These are phyloP conservation scores for Myopa tessellatipennis DNA, from an alignment of 2,888 invertebrate species.

Conservation along the genomic window DNA sequence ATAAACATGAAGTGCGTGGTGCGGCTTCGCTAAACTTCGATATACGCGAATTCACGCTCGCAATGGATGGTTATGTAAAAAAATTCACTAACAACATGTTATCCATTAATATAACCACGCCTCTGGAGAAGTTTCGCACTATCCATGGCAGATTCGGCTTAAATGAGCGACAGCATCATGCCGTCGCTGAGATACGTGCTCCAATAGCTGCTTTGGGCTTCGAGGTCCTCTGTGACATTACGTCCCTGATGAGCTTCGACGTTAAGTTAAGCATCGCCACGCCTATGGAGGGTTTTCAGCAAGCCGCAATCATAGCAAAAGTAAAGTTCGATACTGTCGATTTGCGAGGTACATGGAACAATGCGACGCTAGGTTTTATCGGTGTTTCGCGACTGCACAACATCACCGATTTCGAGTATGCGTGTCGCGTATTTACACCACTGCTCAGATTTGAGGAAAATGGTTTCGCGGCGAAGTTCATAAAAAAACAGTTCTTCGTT, in stretches of 20 bases:
- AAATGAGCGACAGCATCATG: conserved; percentile 76
- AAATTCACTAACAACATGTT: conserved; percentile 81
- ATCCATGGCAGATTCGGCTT: conserved; percentile 79
- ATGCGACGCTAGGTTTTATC: conserved; percentile 79
- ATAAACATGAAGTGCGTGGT: conserved; percentile 76
- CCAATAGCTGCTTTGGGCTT: conserved; percentile 77
- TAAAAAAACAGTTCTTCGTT: conserved; percentile 75
- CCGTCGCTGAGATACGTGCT: conserved; percentile 79
- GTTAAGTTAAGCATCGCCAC: conserved; percentile 79
- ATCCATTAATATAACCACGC: conserved; percentile 80
- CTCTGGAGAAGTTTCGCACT: conserved; percentile 75
- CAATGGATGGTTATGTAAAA: conserved; percentile 77
- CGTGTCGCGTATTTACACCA: conserved; percentile 82
- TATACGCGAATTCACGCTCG: conserved; percentile 75
- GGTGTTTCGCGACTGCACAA: conserved; percentile 76
- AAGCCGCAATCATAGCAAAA: conserved; percentile 77
- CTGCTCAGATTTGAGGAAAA: conserved; percentile 82
- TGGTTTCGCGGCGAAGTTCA: conserved; percentile 77
- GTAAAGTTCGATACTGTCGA: conserved; percentile 78
- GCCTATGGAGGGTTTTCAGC: conserved; percentile 78
- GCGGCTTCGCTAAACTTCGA: conserved; percentile 79
- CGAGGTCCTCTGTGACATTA: conserved; percentile 75
- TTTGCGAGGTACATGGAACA: conserved; percentile 81
- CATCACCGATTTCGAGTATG: conserved; percentile 80
- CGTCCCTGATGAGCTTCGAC: conserved; percentile 77